A percentile compares a stretch with the other conserved stretches of the same genome.
Evolutionary conservation across 2,888 invertebrate species (phyloP).

Genomic region (Xylophagus ater): DNA sequence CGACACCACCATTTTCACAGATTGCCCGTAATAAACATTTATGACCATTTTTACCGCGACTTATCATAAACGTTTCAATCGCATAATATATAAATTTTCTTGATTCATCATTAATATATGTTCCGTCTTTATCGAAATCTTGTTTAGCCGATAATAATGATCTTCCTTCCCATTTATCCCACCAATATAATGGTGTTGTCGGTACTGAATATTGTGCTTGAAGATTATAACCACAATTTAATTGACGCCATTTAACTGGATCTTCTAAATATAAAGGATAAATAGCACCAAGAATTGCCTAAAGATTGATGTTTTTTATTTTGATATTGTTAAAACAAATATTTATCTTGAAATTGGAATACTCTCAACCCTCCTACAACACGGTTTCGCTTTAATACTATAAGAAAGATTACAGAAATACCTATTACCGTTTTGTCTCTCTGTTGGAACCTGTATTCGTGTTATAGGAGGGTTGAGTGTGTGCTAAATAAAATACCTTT

Average conservation of each 20-base stretch:
- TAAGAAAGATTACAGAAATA: too few relatives aligned
- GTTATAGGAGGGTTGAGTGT: too few relatives aligned
- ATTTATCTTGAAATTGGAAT: too few relatives aligned
- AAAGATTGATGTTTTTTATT: too few relatives aligned
- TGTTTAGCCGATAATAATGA: slow-evolving; percentile 17
- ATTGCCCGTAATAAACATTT: slow-evolving; percentile 30
- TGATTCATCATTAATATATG: slow-evolving; percentile 25
- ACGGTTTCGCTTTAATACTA: too few relatives aligned
- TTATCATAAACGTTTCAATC: slow-evolving; percentile 28
- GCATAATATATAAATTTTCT: slow-evolving; percentile 28
- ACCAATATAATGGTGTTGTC: slow-evolving; percentile 26
- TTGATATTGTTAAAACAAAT: too few relatives aligned
- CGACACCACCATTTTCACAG: slow-evolving; percentile 32
- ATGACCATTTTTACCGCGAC: slow-evolving; percentile 21
- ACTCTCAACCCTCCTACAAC: too few relatives aligned
- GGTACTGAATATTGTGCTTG: slow-evolving; percentile 29
- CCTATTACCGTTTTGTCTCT: too few relatives aligned
- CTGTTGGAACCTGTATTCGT: too few relatives aligned
- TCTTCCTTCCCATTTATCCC: slow-evolving; percentile 33
- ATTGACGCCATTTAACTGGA: slow-evolving; percentile 27
- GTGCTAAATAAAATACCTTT: too few relatives aligned
- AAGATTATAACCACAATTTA: slow-evolving; percentile 24
- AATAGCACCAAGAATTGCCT: slow-evolving; percentile 25
- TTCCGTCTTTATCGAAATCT: slow-evolving; percentile 19
- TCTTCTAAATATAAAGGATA: slow-evolving; percentile 27